These are phyloP conservation scores for Pygocentrus nattereri DNA, from an alignment of 2,797 vertebrate species.

Conservation along the genomic window DNA sequence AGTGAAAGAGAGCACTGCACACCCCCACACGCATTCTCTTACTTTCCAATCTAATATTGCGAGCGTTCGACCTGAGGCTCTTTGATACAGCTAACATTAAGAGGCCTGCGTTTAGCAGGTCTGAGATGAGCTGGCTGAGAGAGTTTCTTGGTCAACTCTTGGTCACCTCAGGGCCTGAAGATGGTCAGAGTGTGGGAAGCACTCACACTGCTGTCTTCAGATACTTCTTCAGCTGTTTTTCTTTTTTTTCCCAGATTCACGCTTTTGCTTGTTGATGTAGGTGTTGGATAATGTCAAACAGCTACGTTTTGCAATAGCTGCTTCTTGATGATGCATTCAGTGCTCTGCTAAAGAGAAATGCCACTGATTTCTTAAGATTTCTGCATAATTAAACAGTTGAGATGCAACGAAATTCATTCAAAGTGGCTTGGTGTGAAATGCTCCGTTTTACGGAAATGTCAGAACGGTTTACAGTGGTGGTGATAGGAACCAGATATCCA, in stretches of 20 bases:
- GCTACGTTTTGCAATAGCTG: not conserved
- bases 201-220: not conserved
- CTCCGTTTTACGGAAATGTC: too few species aligned
- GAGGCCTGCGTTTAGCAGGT: not conserved
- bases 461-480: too few species aligned
- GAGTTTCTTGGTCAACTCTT: not conserved
- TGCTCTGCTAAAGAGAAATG: too few species aligned
- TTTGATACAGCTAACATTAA: not conserved
- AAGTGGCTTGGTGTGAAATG: too few species aligned
- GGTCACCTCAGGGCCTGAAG: not conserved
- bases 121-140: not conserved
- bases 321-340: too few species aligned
- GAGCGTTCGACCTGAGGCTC: not conserved
- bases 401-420: too few species aligned
- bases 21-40: conserved; percentile 21
- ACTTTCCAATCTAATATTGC: conserved; percentile 27
- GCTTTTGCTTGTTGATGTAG: not conserved
- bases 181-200: conserved; percentile 2
- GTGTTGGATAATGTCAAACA: not conserved
- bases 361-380: too few species aligned
- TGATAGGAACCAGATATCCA: too few species aligned
- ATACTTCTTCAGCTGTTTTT: not conserved
- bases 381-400: too few species aligned
- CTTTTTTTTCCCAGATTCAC: not conserved
- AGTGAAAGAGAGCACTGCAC: not conserved